Conservation (phyloP, 2,113 vertebrate genomes). For the Lonchura striata region DNA sequence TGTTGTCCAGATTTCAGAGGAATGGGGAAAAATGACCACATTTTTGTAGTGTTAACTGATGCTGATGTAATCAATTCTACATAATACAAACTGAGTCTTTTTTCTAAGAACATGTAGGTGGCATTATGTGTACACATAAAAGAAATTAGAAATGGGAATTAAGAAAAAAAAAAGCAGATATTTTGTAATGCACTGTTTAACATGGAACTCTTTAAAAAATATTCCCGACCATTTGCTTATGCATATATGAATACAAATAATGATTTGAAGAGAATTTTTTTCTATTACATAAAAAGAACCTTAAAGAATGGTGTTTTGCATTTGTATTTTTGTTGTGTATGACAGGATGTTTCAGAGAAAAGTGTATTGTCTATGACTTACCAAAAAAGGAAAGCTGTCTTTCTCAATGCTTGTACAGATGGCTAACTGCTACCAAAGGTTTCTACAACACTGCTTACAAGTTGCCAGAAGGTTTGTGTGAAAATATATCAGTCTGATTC, state of each 20-base stretch:
- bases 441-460: conserved; percentile 14
- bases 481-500: conserved; percentile 1
- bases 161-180: not conserved
- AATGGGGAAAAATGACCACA: not conserved
- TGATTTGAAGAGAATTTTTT: not conserved
- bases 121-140: not conserved
- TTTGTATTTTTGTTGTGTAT: not conserved
- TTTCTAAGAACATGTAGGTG: not conserved
- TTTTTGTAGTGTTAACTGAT: not conserved
- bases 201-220: not conserved
- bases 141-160: not conserved
- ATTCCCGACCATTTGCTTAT: not conserved
- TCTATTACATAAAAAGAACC: not conserved
- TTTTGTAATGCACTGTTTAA: not conserved
- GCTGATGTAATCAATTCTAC: not conserved
- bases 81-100: not conserved
- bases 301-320: not conserved
- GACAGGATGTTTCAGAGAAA: not conserved
- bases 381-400: not conserved
- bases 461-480: not conserved
- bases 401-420: conserved; percentile 20
- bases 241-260: not conserved
- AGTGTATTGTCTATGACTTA: not conserved
- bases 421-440: conserved; percentile 12
- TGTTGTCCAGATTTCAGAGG: not conserved